A percentile compares a stretch with the other conserved stretches of the same genome.
phyloP scores from a whole-genome alignment of 1,140 invertebrate genomes.

The Drosophila nigromelanica region DNA sequence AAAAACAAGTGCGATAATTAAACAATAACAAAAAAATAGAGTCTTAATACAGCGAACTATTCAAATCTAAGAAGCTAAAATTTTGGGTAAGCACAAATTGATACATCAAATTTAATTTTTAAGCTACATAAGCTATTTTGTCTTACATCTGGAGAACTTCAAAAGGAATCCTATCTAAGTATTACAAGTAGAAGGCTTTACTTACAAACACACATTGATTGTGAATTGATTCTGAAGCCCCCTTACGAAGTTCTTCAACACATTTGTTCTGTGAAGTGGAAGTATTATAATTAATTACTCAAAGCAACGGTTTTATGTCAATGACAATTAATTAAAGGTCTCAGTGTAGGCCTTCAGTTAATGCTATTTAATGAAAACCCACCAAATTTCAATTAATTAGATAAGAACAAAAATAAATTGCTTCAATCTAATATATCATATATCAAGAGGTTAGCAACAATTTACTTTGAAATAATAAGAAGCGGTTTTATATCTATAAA shows the following conservation, averaged over 20 bases:
- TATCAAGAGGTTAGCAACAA: not conserved
- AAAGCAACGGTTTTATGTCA: not conserved
- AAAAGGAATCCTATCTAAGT: too few species aligned
- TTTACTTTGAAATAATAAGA: not conserved
- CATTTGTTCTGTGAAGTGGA: not conserved
- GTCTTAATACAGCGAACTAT: not conserved
- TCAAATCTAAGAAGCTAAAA: not conserved
- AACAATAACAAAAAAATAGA: slow-evolving; percentile 5
- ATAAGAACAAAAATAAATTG: not conserved
- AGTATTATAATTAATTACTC: slow-evolving; percentile 1
- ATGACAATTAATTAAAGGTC: not conserved
- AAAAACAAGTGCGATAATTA: slow-evolving; percentile 22
- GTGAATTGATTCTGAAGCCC: not conserved
- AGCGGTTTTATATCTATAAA: too few species aligned
- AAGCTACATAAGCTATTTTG: too few species aligned
- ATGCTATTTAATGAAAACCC: not conserved
- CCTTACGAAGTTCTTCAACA: not conserved
- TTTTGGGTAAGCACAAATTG: slow-evolving; percentile 1
- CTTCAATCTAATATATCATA: not conserved
- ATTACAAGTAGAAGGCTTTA: not conserved
- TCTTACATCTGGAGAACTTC: too few species aligned
- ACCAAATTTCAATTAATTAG: not conserved
- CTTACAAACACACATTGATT: not conserved
- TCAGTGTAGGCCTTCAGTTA: not conserved
- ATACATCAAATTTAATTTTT: too few species aligned